Evolutionary conservation across 2,888 invertebrate species (phyloP), one percentile per base, ranked within the genome.

Genomic region (Drosophila maculinotata): DNA sequence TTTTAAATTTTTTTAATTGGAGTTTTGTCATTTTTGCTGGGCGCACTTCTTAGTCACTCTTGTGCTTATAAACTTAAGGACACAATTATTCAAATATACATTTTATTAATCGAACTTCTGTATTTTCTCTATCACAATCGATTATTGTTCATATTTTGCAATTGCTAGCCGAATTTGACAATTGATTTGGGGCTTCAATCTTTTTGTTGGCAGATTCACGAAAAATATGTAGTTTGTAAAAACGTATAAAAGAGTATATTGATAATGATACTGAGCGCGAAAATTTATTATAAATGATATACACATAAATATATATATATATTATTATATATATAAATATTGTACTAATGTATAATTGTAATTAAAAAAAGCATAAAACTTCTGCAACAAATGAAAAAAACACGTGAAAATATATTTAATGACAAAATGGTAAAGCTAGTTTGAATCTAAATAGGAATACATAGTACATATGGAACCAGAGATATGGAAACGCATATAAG

Each of bases 341-440:
- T 79, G 66, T 69, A 79, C 76, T 79, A 79, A 79, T 72, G 65
- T 81, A 68, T 84, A 84, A 68, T 74, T 78, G 62, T 80, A 79
- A 80, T 80, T 64, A 69, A 64, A 49, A 69, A 64, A 49, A 39
- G 14, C 59, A 54, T 30, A 54, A 41, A 63, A 51, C 54, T 65
- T 70, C 64, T 62, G 77, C 77, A 67, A 63, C 66, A 66, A 71
- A 71, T 56, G 52, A 54, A 47, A 52, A 47, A 36, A 52, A 62
- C 51, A 70, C 44, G 59, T 76, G 67, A 75, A 79, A 54, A 68
- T 69, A 81, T 78, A 68, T 70, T 69, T 63, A 77, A 75, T 52
- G 58, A 66, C 44, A 58, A 82, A 79, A 71, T 39, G 72, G 65
- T 82, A 79, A 82, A 76, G 83, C 79, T 79, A 85, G 76, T 71